Conservation (phyloP, 2,797 vertebrate species). For the Gymnoscopelus braueri region DNA sequence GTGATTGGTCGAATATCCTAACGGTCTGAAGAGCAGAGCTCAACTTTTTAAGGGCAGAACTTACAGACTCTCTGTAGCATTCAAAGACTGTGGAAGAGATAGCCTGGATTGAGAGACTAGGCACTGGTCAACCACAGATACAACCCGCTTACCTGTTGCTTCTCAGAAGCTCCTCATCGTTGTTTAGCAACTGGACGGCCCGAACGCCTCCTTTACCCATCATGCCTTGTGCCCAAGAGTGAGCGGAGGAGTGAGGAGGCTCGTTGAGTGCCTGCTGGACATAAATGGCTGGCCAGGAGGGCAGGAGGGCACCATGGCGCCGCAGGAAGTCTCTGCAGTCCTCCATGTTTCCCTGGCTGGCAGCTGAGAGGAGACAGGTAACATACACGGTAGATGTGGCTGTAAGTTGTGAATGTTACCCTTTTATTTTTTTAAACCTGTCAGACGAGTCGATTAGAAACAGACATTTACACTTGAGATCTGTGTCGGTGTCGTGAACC, state of each 20-base stretch:
- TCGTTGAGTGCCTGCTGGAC: slow-evolving; percentile 87
- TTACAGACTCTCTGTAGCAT: too few relatives aligned
- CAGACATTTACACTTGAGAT: too few relatives aligned
- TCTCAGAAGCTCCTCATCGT: background rate
- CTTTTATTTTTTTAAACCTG: background rate
- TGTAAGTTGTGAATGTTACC: too few relatives aligned
- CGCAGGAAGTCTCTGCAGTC: slow-evolving; percentile 79
- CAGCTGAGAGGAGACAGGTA: slow-evolving; percentile 30
- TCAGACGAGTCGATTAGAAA: background rate
- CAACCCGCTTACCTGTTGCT: slow-evolving; percentile 62
- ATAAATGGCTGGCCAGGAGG: slow-evolving; percentile 83
- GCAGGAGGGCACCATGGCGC: slow-evolving; percentile 77
- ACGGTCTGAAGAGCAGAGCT: too few relatives aligned
- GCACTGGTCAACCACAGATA: too few relatives aligned
- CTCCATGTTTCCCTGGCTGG: slow-evolving; percentile 25
- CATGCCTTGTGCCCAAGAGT: slow-evolving; percentile 76
- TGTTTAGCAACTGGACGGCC: slow-evolving; percentile 76
- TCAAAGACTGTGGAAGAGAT: too few relatives aligned
- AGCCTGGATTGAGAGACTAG: too few relatives aligned
- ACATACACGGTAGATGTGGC: background rate
- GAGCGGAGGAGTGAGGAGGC: slow-evolving; percentile 66
- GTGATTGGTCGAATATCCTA: too few relatives aligned
- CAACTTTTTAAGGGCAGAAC: too few relatives aligned
- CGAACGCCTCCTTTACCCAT: slow-evolving; percentile 44
- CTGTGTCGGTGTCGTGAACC: too few relatives aligned